Evolutionary conservation across 2,797 vertebrate species (phyloP), one percentile per base, ranked within the genome.

Genomic region (Acanthurus tractus): DNA sequence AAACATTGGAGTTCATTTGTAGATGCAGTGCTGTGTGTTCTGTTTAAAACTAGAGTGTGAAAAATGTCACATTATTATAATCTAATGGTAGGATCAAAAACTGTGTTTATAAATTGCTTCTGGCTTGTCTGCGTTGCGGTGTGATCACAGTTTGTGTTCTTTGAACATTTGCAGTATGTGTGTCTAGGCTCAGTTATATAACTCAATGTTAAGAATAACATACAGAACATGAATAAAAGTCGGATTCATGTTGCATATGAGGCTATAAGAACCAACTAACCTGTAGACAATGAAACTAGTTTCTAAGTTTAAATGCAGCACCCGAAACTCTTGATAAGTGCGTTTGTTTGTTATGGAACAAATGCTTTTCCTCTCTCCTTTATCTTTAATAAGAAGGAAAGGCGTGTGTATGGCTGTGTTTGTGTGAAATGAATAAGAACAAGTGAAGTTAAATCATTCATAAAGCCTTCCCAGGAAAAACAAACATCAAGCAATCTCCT

Each of bases 21-120:
- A 63, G 22, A 50, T 50, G 20, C 44, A 74, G 54, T 20, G 3
- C 2, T 0, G 7, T 20, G 20, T 6, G 58, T 42, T 49, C 5
- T 3, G 2, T 69, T 75, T 57, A 9, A 49, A 49, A 52, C 13
- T 6, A 15, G 8, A 10, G 54, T 63, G 67, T 74, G 46, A 63
- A 81, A 57, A 67, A 25, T 23, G 38, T 44, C 34, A 61, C 18
- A 20, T 64, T 55, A 57, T 61, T 49, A 17, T 4, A 1, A 64
- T 65, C n/a, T 61, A 52, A 81, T 42, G 65, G 20, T 46, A 58
- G 54, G 34, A 66, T 79, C 63, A 65, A 76, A 86, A 54, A 73
- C 65, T 46, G 23, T 57, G 82, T 77, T 73, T 65, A 58, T 55
- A n/a, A 76, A 67, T 52, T 56, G 22, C n/a, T 80, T 15, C 34